Conservation (phyloP, 2,888 invertebrate species). For the Hemicrepidius hirtus region DNA sequence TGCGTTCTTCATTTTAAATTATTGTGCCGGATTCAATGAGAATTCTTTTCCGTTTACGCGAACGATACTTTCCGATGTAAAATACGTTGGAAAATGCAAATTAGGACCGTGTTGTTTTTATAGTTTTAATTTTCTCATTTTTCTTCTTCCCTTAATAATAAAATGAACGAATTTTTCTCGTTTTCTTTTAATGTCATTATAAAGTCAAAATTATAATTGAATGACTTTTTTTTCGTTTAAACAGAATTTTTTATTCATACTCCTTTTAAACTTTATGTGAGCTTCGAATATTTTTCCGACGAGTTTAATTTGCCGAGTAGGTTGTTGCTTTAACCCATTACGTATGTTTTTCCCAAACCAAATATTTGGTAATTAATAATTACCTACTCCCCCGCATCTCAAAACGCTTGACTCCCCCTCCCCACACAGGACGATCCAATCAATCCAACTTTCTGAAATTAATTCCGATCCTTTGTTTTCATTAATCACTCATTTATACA, state of each 20-base stretch:
- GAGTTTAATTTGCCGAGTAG: no score
- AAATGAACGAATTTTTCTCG: constrained; percentile 7
- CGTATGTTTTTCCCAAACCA: no score
- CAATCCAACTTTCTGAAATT: no score
- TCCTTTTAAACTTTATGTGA: no score
- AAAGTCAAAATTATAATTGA: background rate
- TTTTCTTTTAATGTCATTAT: background rate
- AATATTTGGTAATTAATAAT: no score
- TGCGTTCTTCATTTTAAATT: constrained; percentile 49
- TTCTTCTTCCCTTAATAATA: constrained; percentile 9
- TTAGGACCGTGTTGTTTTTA: constrained; percentile 11
- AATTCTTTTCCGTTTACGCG: constrained; percentile 35
- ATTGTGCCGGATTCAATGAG: constrained; percentile 35
- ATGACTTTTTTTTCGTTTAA: background rate
- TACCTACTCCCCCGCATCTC: no score
- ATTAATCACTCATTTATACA: no score
- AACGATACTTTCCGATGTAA: constrained; percentile 24
- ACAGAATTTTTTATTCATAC: constrained; percentile 2
- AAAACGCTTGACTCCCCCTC: no score
- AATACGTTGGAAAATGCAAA: constrained; percentile 10
- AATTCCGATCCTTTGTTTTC: no score
- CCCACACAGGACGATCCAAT: no score
- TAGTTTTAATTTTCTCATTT: constrained; percentile 6
- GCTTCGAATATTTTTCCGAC: no score
- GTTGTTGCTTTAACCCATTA: no score